Conservation (phyloP, 2,888 invertebrate species). For the Periphyllus acericola region DNA sequence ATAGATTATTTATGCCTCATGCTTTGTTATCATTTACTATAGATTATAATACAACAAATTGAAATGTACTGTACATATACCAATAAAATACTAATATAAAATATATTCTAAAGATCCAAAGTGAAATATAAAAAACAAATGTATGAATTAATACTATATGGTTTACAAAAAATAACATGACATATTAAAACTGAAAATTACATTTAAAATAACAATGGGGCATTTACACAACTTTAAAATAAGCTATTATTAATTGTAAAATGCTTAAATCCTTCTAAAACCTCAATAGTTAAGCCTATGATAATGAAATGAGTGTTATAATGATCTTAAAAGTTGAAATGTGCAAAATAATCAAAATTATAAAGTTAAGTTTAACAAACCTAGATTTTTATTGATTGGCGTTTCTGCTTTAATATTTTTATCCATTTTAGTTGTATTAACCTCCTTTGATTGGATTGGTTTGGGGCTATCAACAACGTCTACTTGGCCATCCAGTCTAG, state of each 20-base stretch:
- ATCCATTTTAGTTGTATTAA: constrained; percentile 29
- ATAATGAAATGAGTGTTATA: constrained; percentile 17
- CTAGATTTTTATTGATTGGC: constrained; percentile 21
- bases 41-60: no score
- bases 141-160: no score
- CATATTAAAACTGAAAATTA: neutral
- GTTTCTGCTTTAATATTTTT: constrained; percentile 35
- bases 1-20: no score
- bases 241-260: neutral
- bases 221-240: neutral
- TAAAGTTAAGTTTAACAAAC: neutral
- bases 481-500: constrained; percentile 61
- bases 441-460: constrained; percentile 49
- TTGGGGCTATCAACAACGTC: constrained; percentile 53
- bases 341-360: neutral
- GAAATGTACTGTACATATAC: no score
- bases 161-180: no score
- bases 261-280: neutral
- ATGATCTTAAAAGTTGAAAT: constrained; percentile 3
- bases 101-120: no score
- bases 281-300: neutral
- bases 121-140: no score
- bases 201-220: neutral
- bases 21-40: no score
- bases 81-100: no score